Evolutionary conservation across 2,113 vertebrate genomes (phyloP).

Genomic region (Haemorhous mexicanus): DNA sequence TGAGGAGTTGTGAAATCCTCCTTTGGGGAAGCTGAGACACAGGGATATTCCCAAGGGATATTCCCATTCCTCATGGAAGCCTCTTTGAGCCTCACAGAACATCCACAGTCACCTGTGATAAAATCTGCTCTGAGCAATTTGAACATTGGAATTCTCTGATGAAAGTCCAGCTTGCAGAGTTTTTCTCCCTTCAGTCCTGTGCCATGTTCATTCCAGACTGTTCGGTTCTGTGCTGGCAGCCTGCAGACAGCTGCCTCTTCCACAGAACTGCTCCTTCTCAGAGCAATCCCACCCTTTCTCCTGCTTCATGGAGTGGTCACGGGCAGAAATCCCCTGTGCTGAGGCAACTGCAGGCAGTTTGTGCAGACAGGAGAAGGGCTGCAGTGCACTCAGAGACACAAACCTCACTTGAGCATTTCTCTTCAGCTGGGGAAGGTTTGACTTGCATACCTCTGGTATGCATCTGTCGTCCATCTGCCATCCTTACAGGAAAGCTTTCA

Average conservation of each 20-base stretch:
- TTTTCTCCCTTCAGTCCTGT: neutral
- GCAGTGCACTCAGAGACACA: neutral
- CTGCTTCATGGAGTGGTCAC: fast-evolving
- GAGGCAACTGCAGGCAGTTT: neutral
- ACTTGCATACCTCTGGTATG: conserved; percentile 28
- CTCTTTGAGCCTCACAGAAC: neutral
- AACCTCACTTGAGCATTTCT: neutral
- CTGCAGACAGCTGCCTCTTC: neutral
- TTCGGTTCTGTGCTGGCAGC: neutral
- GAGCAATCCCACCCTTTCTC: neutral
- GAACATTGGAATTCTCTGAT: neutral
- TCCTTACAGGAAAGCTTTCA: neutral
- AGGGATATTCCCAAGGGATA: neutral
- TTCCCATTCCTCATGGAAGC: neutral
- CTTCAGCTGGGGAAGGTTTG: neutral
- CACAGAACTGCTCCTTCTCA: neutral
- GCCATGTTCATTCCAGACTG: fast-evolving
- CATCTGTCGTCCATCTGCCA: conserved; percentile 23
- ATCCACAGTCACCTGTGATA: neutral
- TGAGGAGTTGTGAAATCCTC: neutral
- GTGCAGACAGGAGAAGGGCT: neutral
- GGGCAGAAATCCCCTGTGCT: neutral
- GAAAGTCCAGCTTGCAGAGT: neutral
- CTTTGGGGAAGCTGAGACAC: neutral
- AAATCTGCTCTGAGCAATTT: neutral